Base-by-base conservation (phyloP, 2,888 invertebrate genomes). In the Drosophila yooni region DNA sequence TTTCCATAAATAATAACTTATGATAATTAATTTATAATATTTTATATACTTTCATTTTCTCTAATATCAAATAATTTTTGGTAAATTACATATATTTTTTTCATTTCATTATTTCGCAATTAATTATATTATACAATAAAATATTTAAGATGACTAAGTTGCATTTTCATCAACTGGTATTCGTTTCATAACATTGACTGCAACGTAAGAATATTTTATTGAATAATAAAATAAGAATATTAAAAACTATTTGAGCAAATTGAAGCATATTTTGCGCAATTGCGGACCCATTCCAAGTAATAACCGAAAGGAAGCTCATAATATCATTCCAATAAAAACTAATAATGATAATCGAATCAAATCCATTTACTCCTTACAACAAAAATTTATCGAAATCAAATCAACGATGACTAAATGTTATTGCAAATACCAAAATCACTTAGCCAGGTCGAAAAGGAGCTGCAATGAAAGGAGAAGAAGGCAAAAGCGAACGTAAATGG, bases 381-480 rank as follows among this genome's bases (percentile, higher is more conserved):
- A 13, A 21, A 64, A 70, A 67, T 31, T 51, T 43, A 69, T 58
- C 40, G 53, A 71, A 81, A 74, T 71, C 63, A 68, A 78, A 73
- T 76, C 68, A 76, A 60, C 60, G 52, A 34, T 76, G 60, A 62
- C 65, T 66, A 59, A 76, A 73, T 76, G 53, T 76, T 69, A 70
- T 76, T 53, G 38, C 65, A 64, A 85, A 71, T 73, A 68, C 54
- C 52, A 73, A 83, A 79, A 76, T 79, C 76, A 83, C 83, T 85
- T 83, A 81, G 72, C 56, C 59, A 67, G 66, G 53, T 63, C 70
- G 50, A 65, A 46, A 60, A 60, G 51, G 59, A 54, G 18, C 13
- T 10, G 46, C 59, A 50, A 18, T 25, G 58, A 69, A 65, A 63
- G 13, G 48, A 25, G 25, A 13, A 59, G 25, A 38, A 56, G 51